These are phyloP conservation scores for Drosophila ironensis DNA, from an alignment of 1,140 invertebrate species.

Conservation along the genomic window DNA sequence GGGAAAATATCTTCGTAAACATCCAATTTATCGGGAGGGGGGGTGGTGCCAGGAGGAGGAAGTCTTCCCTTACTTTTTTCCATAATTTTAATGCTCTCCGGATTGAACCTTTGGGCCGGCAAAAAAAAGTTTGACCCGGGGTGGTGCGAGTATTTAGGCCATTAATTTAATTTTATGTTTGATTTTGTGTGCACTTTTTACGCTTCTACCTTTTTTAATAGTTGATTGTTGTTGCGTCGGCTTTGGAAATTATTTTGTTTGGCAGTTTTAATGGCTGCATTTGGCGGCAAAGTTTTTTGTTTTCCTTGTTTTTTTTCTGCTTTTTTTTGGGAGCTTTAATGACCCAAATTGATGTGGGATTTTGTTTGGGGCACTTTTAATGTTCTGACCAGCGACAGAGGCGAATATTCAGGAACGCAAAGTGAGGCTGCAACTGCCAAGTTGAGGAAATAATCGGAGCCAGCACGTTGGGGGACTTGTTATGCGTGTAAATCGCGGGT, in stretches of 20 bases:
- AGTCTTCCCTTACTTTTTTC: constrained; percentile 53
- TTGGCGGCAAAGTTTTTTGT: constrained; percentile 63
- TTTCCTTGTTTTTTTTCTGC: too few species aligned
- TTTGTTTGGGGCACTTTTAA: constrained; percentile 36
- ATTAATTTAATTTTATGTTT: constrained; percentile 80
- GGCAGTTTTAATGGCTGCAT: constrained; percentile 74
- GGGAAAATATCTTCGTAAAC: constrained; percentile 48
- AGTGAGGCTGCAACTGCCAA: constrained; percentile 21
- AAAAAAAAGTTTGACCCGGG: constrained; percentile 10
- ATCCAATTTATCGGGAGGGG: constrained; percentile 50
- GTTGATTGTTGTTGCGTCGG: constrained; percentile 53
- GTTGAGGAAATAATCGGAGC: constrained; percentile 35
- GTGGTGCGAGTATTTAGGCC: constrained; percentile 40
- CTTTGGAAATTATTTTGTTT: constrained; percentile 55
- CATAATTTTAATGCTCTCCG: constrained; percentile 73
- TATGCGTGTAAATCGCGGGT: constrained; percentile 7
- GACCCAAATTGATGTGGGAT: constrained; percentile 74
- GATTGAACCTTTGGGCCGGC: constrained; percentile 57
- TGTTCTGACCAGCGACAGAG: neutral
- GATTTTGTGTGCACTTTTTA: constrained; percentile 52
- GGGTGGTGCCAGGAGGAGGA: constrained; percentile 32
- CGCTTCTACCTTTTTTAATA: constrained; percentile 56
- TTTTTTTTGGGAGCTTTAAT: constrained; percentile 55
- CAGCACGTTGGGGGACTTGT: constrained; percentile 15
- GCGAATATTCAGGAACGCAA: constrained; percentile 24